phyloP scores from a whole-genome alignment of 2,113 vertebrate species.

The Chloroceryle aenea region DNA sequence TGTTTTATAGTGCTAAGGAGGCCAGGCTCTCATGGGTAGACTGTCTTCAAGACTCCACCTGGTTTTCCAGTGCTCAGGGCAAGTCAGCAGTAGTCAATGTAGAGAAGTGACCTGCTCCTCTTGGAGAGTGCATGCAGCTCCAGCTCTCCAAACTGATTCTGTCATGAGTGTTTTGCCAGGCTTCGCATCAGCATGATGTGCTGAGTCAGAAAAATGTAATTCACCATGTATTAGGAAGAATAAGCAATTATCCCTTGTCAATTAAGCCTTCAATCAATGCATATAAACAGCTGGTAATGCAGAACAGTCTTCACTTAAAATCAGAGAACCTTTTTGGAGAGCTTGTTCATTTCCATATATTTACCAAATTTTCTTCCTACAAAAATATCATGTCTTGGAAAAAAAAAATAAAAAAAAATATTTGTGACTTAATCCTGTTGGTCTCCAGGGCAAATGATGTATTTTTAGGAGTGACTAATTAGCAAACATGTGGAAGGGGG shows the following conservation, averaged over 20 bases:
- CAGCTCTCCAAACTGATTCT: background rate
- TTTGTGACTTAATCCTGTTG: conserved; percentile 27
- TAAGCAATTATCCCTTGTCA: conserved; percentile 59
- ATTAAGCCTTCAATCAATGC: conserved; percentile 46
- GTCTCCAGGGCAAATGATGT: background rate
- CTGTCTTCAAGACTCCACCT: background rate
- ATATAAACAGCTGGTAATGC: conserved; percentile 51
- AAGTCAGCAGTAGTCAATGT: background rate
- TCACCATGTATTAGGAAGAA: conserved; percentile 38
- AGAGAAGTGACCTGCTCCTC: background rate
- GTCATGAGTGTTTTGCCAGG: background rate
- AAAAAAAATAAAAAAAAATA: background rate
- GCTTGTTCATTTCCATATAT: conserved; percentile 27
- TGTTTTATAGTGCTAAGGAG: accelerated
- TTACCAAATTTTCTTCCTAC: background rate
- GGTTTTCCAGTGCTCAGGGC: background rate
- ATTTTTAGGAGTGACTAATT: conserved; percentile 60
- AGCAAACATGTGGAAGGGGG: background rate
- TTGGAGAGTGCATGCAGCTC: background rate
- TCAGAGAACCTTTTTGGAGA: conserved; percentile 48
- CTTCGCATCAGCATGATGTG: background rate
- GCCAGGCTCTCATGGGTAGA: background rate
- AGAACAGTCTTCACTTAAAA: conserved; percentile 46
- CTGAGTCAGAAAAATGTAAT: conserved; percentile 45
- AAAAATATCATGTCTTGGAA: background rate